phyloP scores from a whole-genome alignment of 92 coral and sea anemone genomes.

The Ricordea florida region DNA sequence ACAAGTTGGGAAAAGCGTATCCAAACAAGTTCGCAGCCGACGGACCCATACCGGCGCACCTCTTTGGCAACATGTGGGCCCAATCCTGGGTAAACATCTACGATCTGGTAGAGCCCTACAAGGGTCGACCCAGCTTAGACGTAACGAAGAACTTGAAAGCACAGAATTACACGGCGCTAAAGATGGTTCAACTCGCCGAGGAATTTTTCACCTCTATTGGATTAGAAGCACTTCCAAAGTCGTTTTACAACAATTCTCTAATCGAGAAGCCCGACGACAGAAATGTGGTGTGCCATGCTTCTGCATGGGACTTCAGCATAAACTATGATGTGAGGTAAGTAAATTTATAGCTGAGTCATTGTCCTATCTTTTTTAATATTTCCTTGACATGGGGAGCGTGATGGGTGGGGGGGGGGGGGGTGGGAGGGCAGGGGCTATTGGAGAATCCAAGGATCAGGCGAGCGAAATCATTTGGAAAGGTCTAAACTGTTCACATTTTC shows the following conservation, averaged over 20 bases:
- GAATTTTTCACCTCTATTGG: conserved; percentile 88
- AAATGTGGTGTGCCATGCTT: conserved; percentile 83
- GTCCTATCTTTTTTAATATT: background rate
- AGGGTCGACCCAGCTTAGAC: conserved; percentile 59
- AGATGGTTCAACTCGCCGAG: conserved; percentile 77
- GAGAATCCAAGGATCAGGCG: too few relatives aligned
- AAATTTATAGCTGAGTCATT: background rate
- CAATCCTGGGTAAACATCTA: conserved; percentile 86
- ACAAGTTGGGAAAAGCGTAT: conserved; percentile 64
- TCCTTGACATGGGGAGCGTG: too few relatives aligned
- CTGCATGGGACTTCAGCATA: conserved; percentile 84
- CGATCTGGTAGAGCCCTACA: conserved; percentile 73
- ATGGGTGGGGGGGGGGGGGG: too few relatives aligned
- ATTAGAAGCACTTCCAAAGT: conserved; percentile 48
- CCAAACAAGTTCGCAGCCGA: conserved; percentile 39
- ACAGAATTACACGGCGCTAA: conserved; percentile 37
- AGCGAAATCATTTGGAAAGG: too few relatives aligned
- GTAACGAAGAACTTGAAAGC: conserved; percentile 65
- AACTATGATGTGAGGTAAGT: conserved; percentile 74
- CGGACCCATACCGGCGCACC: conserved; percentile 90
- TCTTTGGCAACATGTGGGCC: conserved; percentile 97
- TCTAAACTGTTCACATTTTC: too few relatives aligned
- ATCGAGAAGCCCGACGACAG: conserved; percentile 76
- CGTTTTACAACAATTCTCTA: conserved; percentile 77
- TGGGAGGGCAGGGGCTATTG: too few relatives aligned